A percentile compares a stretch with the other conserved stretches of the same genome.
phyloP scores from a whole-genome alignment of 2,888 invertebrate species.

The Chaetoderma sp. region DNA sequence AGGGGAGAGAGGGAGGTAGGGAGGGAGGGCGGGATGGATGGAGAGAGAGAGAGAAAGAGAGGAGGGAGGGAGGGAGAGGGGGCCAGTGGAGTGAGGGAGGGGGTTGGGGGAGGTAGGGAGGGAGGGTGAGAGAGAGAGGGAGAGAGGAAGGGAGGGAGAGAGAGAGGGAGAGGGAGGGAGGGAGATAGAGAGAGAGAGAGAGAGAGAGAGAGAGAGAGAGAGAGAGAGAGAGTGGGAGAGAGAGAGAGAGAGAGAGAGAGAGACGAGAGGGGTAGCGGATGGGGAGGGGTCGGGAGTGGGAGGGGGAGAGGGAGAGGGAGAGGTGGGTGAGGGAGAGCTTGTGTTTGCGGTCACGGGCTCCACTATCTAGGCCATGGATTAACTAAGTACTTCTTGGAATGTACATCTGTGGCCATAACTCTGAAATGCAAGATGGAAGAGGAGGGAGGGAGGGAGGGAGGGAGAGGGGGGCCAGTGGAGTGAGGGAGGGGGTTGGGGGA shows the following conservation, averaged over 20 bases:
- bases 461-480: not conserved
- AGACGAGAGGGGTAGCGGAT: slow-evolving; percentile 65
- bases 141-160: slow-evolving; percentile 13
- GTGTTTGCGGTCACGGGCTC: not conserved
- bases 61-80: not conserved
- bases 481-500: too few relatives aligned
- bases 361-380: not conserved
- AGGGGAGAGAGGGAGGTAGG: too few relatives aligned
- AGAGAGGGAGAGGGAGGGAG: slow-evolving; percentile 12
- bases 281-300: slow-evolving; percentile 76
- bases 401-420: not conserved
- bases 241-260: slow-evolving; percentile 12
- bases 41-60: slow-evolving; percentile 3
- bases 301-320: slow-evolving; percentile 75
- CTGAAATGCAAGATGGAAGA: not conserved
- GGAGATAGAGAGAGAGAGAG: slow-evolving; percentile 23
- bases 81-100: not conserved
- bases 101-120: too few relatives aligned
- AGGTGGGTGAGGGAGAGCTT: slow-evolving; percentile 73
- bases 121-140: slow-evolving; percentile 12
- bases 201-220: slow-evolving; percentile 1
- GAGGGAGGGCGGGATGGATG: too few relatives aligned
- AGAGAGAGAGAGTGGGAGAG: too few relatives aligned
- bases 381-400: not conserved
- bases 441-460: not conserved